Conservation (phyloP, 1,140 invertebrate species). For the Microplitis demolitor region DNA sequence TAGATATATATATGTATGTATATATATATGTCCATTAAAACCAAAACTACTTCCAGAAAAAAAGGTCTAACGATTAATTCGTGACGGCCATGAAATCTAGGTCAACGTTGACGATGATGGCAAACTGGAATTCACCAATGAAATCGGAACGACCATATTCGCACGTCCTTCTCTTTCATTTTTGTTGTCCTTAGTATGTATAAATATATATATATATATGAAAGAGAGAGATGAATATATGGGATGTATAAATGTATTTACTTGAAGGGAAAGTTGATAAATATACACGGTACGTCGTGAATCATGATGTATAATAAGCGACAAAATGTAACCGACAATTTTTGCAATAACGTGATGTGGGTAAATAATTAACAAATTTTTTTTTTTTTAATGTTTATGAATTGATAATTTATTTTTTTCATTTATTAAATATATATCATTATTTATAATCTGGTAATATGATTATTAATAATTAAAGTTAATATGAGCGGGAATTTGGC, state of each 20-base stretch:
- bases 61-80: background rate
- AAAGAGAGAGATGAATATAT: background rate
- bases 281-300: constrained; percentile 7
- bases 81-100: constrained; percentile 16
- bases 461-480: too few species aligned
- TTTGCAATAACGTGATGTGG: background rate
- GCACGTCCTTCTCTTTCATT: constrained; percentile 18
- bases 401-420: background rate
- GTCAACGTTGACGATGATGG: constrained; percentile 7
- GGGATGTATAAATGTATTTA: background rate
- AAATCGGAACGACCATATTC: constrained; percentile 15
- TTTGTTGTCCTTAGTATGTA: background rate
- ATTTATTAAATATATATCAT: too few species aligned
- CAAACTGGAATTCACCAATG: constrained; percentile 18
- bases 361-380: background rate
- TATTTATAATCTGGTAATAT: too few species aligned
- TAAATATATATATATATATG: too few species aligned
- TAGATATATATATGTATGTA: background rate
- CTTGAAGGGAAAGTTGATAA: constrained; percentile 9
- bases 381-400: background rate
- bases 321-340: constrained; percentile 1
- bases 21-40: background rate
- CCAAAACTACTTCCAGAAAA: constrained; percentile 9
- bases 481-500: too few species aligned
- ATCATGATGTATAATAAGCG: background rate